These are phyloP conservation scores for Drosophila quadrilineata DNA, from an alignment of 1,140 invertebrate species.

Conservation along the genomic window DNA sequence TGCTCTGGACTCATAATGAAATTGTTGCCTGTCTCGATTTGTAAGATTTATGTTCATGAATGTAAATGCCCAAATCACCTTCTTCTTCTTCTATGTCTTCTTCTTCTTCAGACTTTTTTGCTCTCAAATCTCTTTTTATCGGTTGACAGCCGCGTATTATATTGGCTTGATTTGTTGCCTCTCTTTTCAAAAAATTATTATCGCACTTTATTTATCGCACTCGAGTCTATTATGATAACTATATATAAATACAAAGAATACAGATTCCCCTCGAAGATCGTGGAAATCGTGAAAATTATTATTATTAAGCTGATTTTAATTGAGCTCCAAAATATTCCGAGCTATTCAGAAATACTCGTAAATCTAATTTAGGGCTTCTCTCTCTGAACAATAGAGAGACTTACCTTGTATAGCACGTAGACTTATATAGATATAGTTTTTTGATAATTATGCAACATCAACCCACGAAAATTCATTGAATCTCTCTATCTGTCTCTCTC, in stretches of 20 bases:
- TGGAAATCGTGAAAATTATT: slow-evolving; percentile 52
- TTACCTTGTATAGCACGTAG: background rate
- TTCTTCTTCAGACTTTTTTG: too few species aligned
- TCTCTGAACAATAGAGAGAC: slow-evolving; percentile 1
- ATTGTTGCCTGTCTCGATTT: slow-evolving; percentile 60
- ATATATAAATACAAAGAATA: too few species aligned
- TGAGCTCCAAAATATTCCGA: slow-evolving; percentile 59
- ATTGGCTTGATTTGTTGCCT: slow-evolving; percentile 65
- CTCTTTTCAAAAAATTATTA: slow-evolving; percentile 77
- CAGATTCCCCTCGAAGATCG: background rate
- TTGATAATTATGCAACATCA: slow-evolving; percentile 65
- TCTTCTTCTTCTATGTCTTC: too few species aligned
- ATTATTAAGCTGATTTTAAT: slow-evolving; percentile 81
- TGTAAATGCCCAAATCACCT: slow-evolving; percentile 76
- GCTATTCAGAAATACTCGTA: slow-evolving; percentile 62
- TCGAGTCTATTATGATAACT: slow-evolving; percentile 18
- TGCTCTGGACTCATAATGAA: slow-evolving; percentile 60
- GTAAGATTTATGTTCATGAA: slow-evolving; percentile 75
- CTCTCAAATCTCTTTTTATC: slow-evolving; percentile 77
- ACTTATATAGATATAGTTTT: slow-evolving; percentile 11
- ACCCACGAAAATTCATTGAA: slow-evolving; percentile 43
- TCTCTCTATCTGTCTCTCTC: slow-evolving; percentile 12
- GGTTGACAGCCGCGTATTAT: slow-evolving; percentile 52
- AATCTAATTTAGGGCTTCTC: slow-evolving; percentile 67
- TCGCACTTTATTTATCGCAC: slow-evolving; percentile 66